phyloP scores from a whole-genome alignment of 1,140 invertebrate genomes.

The Brachystomella parvula region DNA sequence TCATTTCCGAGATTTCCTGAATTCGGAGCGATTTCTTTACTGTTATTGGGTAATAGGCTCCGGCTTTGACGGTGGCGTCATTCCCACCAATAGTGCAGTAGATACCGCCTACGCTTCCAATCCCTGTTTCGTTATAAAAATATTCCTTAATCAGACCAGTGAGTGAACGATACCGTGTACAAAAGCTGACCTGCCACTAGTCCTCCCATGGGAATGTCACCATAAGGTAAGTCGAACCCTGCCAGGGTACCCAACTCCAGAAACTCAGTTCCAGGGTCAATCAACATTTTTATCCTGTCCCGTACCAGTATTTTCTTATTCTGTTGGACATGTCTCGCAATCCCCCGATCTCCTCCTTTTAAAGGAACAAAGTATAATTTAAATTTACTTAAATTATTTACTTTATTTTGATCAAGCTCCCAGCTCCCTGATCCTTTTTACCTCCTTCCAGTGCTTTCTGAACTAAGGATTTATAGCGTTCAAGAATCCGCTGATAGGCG shows the following conservation, averaged over 20 bases:
- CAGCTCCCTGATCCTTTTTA: too few relatives aligned
- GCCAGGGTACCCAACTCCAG: slow-evolving; percentile 58
- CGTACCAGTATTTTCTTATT: slow-evolving; percentile 54
- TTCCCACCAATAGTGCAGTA: slow-evolving; percentile 58
- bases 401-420: neutral
- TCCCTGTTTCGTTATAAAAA: slow-evolving; percentile 46
- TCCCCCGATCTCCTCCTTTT: slow-evolving; percentile 48
- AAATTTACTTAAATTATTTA: neutral
- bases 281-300: slow-evolving; percentile 52
- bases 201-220: slow-evolving; percentile 55
- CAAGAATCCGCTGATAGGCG: too few relatives aligned
- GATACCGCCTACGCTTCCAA: slow-evolving; percentile 49
- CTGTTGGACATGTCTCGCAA: slow-evolving; percentile 45
- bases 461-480: too few relatives aligned
- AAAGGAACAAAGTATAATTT: neutral
- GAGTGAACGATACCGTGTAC: neutral
- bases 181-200: slow-evolving; percentile 37
- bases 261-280: slow-evolving; percentile 56
- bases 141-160: neutral
- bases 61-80: slow-evolving; percentile 61
- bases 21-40: slow-evolving; percentile 59
- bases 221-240: slow-evolving; percentile 52
- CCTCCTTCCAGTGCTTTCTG: slow-evolving; percentile 4
- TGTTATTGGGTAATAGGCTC: slow-evolving; percentile 59
- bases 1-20: slow-evolving; percentile 58